phyloP scores from a whole-genome alignment of 2,797 vertebrate species.

The Neosilurus mollespiculum region DNA sequence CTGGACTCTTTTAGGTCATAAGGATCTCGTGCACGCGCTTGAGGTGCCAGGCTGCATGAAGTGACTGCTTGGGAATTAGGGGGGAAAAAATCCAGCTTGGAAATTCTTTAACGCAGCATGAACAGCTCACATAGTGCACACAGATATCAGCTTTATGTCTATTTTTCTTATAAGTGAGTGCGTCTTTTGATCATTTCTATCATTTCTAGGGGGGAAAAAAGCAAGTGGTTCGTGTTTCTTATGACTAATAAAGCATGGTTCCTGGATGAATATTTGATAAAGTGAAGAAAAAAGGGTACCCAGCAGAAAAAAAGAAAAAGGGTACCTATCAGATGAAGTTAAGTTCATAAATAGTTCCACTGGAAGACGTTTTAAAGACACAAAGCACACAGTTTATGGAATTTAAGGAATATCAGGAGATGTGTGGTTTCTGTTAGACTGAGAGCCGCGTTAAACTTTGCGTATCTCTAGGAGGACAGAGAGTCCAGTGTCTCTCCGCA shows the following conservation, averaged over 20 bases:
- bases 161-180: conserved; percentile 9
- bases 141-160: background rate
- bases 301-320: no score
- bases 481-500: conserved; percentile 3
- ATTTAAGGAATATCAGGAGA: conserved; percentile 26
- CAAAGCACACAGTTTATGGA: conserved; percentile 1
- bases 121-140: background rate
- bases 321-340: background rate
- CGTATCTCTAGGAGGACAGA: background rate
- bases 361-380: background rate
- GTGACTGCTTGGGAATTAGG: background rate
- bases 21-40: background rate
- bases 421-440: background rate
- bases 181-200: background rate
- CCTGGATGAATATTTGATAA: conserved; percentile 61
- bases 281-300: no score
- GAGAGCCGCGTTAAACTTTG: conserved; percentile 10
- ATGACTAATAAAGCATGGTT: conserved; percentile 64
- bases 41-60: conserved; percentile 8
- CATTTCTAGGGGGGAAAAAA: background rate
- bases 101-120: conserved; percentile 13
- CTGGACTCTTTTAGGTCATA: conserved; percentile 1
- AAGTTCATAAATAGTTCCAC: background rate
- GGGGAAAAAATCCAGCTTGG: background rate
- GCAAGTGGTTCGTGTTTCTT: conserved; percentile 25